These are phyloP conservation scores for Therioaphis trifolii DNA, from an alignment of 2,888 invertebrate genomes.

Conservation along the genomic window DNA sequence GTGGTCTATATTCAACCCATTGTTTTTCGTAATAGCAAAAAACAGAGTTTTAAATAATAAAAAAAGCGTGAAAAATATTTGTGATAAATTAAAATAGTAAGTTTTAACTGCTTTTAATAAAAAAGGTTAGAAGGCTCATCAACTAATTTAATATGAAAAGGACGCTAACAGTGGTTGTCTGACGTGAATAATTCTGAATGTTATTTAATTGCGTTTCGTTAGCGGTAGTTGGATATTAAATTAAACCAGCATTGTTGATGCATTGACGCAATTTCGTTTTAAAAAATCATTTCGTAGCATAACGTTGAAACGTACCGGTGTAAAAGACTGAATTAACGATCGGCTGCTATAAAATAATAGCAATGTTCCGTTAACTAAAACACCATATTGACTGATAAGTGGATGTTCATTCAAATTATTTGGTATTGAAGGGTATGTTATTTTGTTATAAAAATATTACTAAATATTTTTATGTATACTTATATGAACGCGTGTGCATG, in stretches of 20 bases:
- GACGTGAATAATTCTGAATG: background rate
- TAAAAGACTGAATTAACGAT: background rate
- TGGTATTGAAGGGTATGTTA: background rate
- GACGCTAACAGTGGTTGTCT: background rate
- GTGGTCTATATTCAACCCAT: too few relatives aligned
- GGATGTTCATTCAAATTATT: background rate
- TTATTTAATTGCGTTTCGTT: constrained; percentile 25
- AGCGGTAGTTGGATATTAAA: constrained; percentile 20
- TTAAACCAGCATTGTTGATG: background rate
- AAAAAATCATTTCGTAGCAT: background rate
- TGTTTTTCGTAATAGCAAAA: too few relatives aligned
- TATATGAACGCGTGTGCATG: too few relatives aligned
- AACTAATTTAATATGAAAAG: constrained; percentile 33
- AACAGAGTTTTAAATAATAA: background rate
- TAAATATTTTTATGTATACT: background rate
- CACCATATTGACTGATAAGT: background rate
- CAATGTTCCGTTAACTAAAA: background rate
- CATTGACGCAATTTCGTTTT: background rate
- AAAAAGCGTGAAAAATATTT: background rate
- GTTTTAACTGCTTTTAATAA: background rate
- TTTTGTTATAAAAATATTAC: too few relatives aligned
- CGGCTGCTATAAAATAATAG: background rate
- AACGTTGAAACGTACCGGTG: background rate
- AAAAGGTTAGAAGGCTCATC: constrained; percentile 5
- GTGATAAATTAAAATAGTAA: background rate